Evolutionary conservation across 2,888 invertebrate species (phyloP), one percentile per base, ranked within the genome.

Genomic region (Mythimna lalbum): DNA sequence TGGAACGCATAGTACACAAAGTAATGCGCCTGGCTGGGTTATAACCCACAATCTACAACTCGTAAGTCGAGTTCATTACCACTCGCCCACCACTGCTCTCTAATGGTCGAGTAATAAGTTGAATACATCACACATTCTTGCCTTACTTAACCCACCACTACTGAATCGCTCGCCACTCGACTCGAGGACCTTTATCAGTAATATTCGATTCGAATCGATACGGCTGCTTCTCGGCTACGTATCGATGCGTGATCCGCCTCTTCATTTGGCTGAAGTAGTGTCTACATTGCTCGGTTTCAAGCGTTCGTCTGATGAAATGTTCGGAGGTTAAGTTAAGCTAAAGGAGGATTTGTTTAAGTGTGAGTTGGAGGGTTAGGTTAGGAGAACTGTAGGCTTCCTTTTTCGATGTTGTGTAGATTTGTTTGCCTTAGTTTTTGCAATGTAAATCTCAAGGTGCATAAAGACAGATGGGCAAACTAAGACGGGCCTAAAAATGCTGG

Each of bases 181-280:
- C 69, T 70, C 65, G 67, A 90, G 89, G 61, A 82, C 81, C 73
- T 81, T 85, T 87, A 85, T 84, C 87, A 82, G 82, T 86, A 87
- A 87, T 88, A 88, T 87, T 83, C 87, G 87, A 87, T 80, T 83
- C 79, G 69, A 63, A 85, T 87, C 86, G 85, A 87, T 88, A 76
- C 72, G 78, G 39, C 65, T 43, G 73, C 77, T 83, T 80, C 81
- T 86, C 84, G 77, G 74, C 64, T 82, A 83, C 74, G 88, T 86
- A 89, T 82, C 84, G 84, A 83, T 86, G 88, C 86, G 86, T 86
- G 82, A 81, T 86, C 57, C 61, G 56, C 76, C 89, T 78, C 91
- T 90, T 87, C 84, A 90, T 89, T 82, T 65, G 33, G 55, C 14
- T 68, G 61, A 68, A 79, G 79, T 82, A 79, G 74, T 82, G 78